Evolutionary conservation across 2,113 vertebrate genomes (phyloP).

Genomic region (Cavia porcellus): DNA sequence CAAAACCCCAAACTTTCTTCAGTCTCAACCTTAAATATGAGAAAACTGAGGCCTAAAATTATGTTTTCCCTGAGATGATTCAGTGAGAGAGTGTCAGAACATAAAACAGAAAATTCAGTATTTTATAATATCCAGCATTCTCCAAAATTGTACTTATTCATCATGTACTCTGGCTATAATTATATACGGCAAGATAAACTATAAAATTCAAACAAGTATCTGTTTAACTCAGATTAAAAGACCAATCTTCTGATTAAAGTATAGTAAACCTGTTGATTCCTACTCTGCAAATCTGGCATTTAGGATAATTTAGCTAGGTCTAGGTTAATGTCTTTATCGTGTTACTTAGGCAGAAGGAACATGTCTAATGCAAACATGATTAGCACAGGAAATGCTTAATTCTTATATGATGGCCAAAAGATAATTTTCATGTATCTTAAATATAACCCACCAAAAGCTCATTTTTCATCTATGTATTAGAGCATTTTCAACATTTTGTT

Average conservation of each 20-base stretch:
- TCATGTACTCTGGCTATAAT: neutral
- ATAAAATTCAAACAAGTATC: constrained; percentile 40
- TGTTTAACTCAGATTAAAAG: constrained; percentile 63
- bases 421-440: constrained; percentile 37
- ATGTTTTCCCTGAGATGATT: neutral
- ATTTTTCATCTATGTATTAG: constrained; percentile 25
- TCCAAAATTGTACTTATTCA: neutral
- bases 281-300: constrained; percentile 43
- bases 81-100: constrained; percentile 17
- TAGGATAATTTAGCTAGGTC: constrained; percentile 42
- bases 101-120: neutral
- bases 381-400: constrained; percentile 10
- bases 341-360: constrained; percentile 58
- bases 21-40: neutral
- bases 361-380: constrained; percentile 33
- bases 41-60: neutral
- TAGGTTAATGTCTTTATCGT: neutral
- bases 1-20: neutral
- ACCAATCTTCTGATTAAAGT: constrained; percentile 63
- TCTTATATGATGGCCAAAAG: neutral
- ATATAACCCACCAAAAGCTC: neutral
- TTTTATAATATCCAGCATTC: constrained; percentile 10
- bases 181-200: constrained; percentile 45
- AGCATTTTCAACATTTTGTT: neutral
- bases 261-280: constrained; percentile 44